Base-by-base conservation (phyloP, 1,140 invertebrate species). In the Euwallacea similis region DNA sequence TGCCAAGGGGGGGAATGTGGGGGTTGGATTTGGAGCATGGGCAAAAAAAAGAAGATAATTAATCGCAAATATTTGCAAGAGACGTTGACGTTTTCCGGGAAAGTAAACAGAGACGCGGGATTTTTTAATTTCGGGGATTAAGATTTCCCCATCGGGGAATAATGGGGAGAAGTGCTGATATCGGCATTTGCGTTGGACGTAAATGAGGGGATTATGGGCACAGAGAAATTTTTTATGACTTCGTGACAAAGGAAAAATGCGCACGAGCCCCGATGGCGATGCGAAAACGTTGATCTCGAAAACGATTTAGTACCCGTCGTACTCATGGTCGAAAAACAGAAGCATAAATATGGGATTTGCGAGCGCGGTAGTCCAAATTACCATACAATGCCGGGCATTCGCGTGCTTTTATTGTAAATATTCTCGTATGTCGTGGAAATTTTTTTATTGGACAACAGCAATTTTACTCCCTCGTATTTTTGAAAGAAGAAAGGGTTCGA, bases 1-100 rank as follows among this genome's bases (percentile, higher is more conserved):
- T 15, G 42, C 33, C 44, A 44, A 67, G 54, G 33, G 33, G 65
- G 42, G 53, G 16, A n/a, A 11, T 42, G 42, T 16, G 43, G 56
- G 54, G 54, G 16, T 11, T 56, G 54, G 54, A 50, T 11, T 11
- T 50, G n/a, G 55, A 10, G 10, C 55, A 63, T 63, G 61, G 46
- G 21, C n/a, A 42, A 10, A 65, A 42, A 72, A 64, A 61, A 68
- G 65, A 71, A 55, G 72, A 72, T 75, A 75, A 75, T 75, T 73
- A 75, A 75, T 73, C 46, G 69, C 69, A 75, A 75, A 75, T 75
- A 75, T 75, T 75, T 73, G 69, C 74, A 9, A 54, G 67, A 63
- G 64, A 70, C 64, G 61, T 64, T 72, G 73, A 66, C 66, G 72
- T 71, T 64, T 69, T 42, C 42, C 42, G 54, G 7, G 21, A 33